phyloP scores from a whole-genome alignment of 2,113 vertebrate genomes.

The Vulpes vulpes region DNA sequence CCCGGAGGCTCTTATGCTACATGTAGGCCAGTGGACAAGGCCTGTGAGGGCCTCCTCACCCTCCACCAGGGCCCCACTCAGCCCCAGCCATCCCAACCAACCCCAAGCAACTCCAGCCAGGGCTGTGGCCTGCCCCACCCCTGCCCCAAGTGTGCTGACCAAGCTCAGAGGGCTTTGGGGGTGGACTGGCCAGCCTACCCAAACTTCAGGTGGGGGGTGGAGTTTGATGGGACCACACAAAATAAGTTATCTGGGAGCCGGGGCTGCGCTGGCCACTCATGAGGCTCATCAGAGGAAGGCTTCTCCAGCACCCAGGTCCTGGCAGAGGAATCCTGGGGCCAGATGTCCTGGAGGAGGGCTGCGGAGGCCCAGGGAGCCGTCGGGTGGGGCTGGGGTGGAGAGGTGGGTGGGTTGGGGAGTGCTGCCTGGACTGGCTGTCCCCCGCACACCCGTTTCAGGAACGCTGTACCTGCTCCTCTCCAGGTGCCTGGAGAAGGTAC shows the following conservation, averaged over 20 bases:
- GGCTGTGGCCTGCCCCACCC: neutral
- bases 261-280: neutral
- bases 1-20: neutral
- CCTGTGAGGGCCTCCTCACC: neutral
- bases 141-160: neutral
- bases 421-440: neutral
- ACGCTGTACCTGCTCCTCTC: neutral
- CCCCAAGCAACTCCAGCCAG: neutral
- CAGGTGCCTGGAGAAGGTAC: neutral
- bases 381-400: neutral
- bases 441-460: neutral
- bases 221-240: neutral
- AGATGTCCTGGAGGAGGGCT: neutral
- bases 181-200: neutral
- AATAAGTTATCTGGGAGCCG: neutral
- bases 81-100: neutral
- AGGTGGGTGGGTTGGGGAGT: neutral
- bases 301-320: neutral
- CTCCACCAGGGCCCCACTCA: neutral
- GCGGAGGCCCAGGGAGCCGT: neutral
- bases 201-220: neutral
- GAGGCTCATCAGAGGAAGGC: neutral
- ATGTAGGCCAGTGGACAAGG: neutral
- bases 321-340: neutral
- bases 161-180: neutral